Evolutionary conservation across 2,797 vertebrate species (phyloP).

Genomic region (Anniella stebbinsi): DNA sequence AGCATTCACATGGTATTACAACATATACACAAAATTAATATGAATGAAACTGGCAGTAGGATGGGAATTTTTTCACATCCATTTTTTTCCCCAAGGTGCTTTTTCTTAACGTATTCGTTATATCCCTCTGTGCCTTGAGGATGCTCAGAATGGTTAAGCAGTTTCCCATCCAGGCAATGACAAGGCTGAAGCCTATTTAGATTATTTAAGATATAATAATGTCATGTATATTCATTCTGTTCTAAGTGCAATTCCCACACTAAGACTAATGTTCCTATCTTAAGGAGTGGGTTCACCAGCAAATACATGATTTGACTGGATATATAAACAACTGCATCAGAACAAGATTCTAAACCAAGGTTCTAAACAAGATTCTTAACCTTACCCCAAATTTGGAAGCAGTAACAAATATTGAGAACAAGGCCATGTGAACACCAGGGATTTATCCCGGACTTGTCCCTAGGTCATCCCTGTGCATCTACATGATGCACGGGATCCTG

Average conservation of each 20-base stretch:
- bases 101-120: neutral
- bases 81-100: neutral
- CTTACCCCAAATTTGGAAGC: neutral
- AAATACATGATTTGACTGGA: neutral
- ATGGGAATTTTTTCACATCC: neutral
- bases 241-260: neutral
- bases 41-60: neutral
- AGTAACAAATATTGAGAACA: conserved; percentile 2
- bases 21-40: neutral
- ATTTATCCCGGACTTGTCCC: too few species aligned
- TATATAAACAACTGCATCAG: neutral
- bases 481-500: too few species aligned
- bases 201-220: conserved; percentile 13
- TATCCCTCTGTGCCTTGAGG: neutral
- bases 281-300: neutral
- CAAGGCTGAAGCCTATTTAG: neutral
- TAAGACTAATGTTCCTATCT: conserved; percentile 13
- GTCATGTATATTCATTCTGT: neutral
- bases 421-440: too few species aligned
- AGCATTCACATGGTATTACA: neutral
- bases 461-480: too few species aligned
- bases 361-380: too few species aligned
- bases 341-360: neutral
- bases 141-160: neutral
- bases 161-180: neutral